Evolutionary conservation across 1,140 invertebrate genomes (phyloP), one percentile per base, ranked within the genome.

Genomic region (Drosophila navojoa): DNA sequence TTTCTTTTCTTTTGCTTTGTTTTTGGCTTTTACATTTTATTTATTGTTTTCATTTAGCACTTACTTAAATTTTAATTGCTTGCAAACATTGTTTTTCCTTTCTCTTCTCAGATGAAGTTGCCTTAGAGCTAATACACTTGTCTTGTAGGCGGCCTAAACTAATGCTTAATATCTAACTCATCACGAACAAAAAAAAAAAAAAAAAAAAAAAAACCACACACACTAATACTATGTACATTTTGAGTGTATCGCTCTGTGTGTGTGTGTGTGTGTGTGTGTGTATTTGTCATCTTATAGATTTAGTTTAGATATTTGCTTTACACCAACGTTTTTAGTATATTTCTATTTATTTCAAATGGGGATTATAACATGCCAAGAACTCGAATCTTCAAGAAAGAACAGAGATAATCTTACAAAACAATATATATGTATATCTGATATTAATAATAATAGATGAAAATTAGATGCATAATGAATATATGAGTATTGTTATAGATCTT

Each of bases 251-350:
- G 2, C 19, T 22, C 19, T 22, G 19, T 22, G 19, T 52, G 49
- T 49, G 13, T 40, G 29, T 58, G 32, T 58, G 29, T 60, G 4
- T 55, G 29, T 49, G 40, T 66, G 19, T 47, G 22, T 29, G 10
- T 47, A 15, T 54, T 29, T 29, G n/a, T 50, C 3, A 27, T 32
- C 70, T 77, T 79, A 76, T 58, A 49, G 64, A 67, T 52, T 76
- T 73, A 70, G 54, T 73, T 76, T 76, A 76, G 77, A 76, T 79
- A 69, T 69, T 71, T 67, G 76, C 76, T 71, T 78, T 78, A 76
- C 72, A 79, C 68, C 32, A 76, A 68, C 47, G 67, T 45, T 32
- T 53, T 35, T 19, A 45, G 9, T 11, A 13, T 44, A 13, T 45
- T 9, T 25, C 19, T 16, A 13, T 29, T 63, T 53, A 4, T 25